These are phyloP conservation scores for Orycteropus afer DNA, from an alignment of 2,113 vertebrate species.

Conservation along the genomic window DNA sequence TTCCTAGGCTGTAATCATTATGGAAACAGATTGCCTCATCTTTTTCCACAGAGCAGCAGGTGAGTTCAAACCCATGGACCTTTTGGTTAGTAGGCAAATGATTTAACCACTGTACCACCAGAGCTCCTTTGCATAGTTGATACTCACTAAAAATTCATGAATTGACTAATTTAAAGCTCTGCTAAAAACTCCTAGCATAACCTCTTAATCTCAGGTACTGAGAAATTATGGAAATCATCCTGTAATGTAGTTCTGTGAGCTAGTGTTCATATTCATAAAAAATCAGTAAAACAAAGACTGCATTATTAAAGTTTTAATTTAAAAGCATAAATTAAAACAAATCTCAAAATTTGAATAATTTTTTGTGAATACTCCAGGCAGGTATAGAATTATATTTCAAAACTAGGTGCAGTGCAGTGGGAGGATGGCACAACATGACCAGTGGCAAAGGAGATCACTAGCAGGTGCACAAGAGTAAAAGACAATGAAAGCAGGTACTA, in stretches of 20 bases:
- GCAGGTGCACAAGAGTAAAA: too few relatives aligned
- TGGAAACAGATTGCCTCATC: too few relatives aligned
- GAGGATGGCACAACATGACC: too few relatives aligned
- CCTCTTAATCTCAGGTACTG: not conserved
- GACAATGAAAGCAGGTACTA: too few relatives aligned
- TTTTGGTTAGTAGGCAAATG: too few relatives aligned
- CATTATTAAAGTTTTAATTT: not conserved
- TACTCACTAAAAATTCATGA: not conserved
- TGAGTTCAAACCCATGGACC: too few relatives aligned
- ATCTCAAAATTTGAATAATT: too few relatives aligned
- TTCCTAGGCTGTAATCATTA: too few relatives aligned
- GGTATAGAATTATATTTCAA: not conserved
- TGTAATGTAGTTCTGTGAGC: not conserved
- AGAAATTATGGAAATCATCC: not conserved
- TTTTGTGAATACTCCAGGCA: not conserved
- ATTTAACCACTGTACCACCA: not conserved
- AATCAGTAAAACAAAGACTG: not conserved
- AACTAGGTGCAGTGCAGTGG: not conserved
- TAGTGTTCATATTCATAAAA: not conserved
- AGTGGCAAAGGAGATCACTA: too few relatives aligned
- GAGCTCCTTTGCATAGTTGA: not conserved
- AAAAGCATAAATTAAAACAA: not conserved
- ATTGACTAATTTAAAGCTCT: not conserved
- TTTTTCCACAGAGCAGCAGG: too few relatives aligned
- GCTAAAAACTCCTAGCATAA: not conserved